Percentiles rank a stretch among this genome's conserved stretches.
Conservation (phyloP, 37 sponge, comb jelly and placozoan species). For the Agelas oroides region DNA sequence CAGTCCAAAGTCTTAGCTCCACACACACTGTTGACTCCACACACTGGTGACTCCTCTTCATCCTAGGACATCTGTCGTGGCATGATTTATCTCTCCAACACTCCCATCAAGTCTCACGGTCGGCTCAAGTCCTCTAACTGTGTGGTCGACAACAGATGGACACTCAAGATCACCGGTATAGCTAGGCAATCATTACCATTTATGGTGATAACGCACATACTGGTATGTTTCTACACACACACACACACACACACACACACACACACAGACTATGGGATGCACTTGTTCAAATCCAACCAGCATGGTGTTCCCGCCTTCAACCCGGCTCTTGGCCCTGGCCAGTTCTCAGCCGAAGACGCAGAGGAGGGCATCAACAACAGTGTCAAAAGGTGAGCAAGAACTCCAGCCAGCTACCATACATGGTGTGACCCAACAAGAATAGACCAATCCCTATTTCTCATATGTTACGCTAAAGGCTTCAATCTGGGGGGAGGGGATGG, state of each 20-base stretch:
- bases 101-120: slow-evolving; percentile 70
- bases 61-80: slow-evolving; percentile 71
- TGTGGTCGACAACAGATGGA: slow-evolving; percentile 76
- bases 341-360: neutral
- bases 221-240: no score
- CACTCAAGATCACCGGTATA: slow-evolving; percentile 71
- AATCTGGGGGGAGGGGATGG: no score
- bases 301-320: slow-evolving; percentile 58
- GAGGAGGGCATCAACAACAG: slow-evolving; percentile 22
- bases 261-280: slow-evolving; percentile 58
- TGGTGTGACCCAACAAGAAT: neutral
- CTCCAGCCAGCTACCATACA: neutral
- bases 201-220: neutral
- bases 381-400: slow-evolving; percentile 10
- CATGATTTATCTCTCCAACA: slow-evolving; percentile 46
- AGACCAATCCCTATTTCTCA: no score
- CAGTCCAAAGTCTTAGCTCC: neutral
- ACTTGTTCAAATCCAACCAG: slow-evolving; percentile 60
- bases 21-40: neutral
- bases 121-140: slow-evolving; percentile 78
- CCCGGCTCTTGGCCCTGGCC: slow-evolving; percentile 11
- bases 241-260: no score
- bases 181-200: no score
- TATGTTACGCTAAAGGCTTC: no score
- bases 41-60: neutral